phyloP scores from a whole-genome alignment of 1,140 invertebrate genomes.

The Drosophila kepulauana region DNA sequence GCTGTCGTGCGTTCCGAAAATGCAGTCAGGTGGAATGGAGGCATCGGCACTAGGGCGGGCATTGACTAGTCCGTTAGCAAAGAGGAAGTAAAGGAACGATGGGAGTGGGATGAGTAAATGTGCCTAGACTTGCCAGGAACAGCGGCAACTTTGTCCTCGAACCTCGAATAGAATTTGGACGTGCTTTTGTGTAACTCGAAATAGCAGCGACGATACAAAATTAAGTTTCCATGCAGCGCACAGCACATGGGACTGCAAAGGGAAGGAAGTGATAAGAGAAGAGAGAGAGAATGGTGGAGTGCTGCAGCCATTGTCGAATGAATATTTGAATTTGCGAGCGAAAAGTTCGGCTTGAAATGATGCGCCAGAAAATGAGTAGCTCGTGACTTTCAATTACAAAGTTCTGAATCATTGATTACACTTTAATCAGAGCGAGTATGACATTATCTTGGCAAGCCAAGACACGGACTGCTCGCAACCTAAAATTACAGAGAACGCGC shows the following conservation, averaged over 20 bases:
- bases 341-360: slow-evolving; percentile 22
- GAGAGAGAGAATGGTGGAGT: background rate
- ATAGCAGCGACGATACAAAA: slow-evolving; percentile 57
- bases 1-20: slow-evolving; percentile 66
- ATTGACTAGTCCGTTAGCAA: slow-evolving; percentile 38
- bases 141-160: slow-evolving; percentile 2
- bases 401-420: slow-evolving; percentile 50
- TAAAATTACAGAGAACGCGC: background rate
- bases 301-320: slow-evolving; percentile 6
- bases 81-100: background rate
- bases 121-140: background rate
- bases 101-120: slow-evolving; percentile 4
- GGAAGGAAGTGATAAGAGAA: too few species aligned
- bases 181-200: slow-evolving; percentile 50
- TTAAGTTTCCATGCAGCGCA: slow-evolving; percentile 51
- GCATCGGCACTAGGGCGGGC: slow-evolving; percentile 29
- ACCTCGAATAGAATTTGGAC: slow-evolving; percentile 40
- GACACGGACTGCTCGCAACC: background rate
- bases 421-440: slow-evolving; percentile 32
- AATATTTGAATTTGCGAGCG: slow-evolving; percentile 48
- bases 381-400: slow-evolving; percentile 63
- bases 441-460: slow-evolving; percentile 36
- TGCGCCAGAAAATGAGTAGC: slow-evolving; percentile 27
- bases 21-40: slow-evolving; percentile 59
- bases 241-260: slow-evolving; percentile 11